Conservation (phyloP, 2,113 vertebrate genomes). For the Haemorhous mexicanus region DNA sequence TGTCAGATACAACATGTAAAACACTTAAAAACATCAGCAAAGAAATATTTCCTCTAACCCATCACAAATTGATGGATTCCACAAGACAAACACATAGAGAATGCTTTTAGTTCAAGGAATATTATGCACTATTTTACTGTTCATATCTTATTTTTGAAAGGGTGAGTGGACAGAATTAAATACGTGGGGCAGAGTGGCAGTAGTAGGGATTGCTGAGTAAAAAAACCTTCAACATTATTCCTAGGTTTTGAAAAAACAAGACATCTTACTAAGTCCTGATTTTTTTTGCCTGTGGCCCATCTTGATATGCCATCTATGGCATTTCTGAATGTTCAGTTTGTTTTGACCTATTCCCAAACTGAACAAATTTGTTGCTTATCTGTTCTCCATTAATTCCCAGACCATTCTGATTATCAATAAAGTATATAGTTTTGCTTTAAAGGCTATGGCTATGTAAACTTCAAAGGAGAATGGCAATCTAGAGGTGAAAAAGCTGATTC, state of each 20-base stretch:
- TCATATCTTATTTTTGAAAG: background rate
- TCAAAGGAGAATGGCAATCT: background rate
- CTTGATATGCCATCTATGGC: background rate
- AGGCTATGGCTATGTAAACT: background rate
- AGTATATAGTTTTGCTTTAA: background rate
- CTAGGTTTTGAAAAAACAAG: background rate
- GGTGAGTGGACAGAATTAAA: background rate
- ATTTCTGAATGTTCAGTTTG: background rate
- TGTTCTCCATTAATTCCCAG: background rate
- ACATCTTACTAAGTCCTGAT: background rate
- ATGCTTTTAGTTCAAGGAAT: background rate
- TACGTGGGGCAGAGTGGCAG: rapidly evolving
- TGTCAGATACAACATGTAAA: background rate
- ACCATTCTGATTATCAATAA: background rate
- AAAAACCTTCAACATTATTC: background rate
- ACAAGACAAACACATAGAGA: background rate
- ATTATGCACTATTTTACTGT: background rate
- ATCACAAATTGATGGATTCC: background rate
- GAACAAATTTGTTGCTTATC: background rate
- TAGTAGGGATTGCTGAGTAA: background rate
- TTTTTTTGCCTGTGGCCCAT: background rate
- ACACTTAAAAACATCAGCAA: background rate
- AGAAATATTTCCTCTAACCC: background rate
- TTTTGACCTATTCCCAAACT: background rate
- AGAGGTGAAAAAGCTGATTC: background rate